Percentiles rank a stretch among this genome's conserved stretches.
Conservation (phyloP, 2,113 vertebrate species). For the Xenus cinereus region DNA sequence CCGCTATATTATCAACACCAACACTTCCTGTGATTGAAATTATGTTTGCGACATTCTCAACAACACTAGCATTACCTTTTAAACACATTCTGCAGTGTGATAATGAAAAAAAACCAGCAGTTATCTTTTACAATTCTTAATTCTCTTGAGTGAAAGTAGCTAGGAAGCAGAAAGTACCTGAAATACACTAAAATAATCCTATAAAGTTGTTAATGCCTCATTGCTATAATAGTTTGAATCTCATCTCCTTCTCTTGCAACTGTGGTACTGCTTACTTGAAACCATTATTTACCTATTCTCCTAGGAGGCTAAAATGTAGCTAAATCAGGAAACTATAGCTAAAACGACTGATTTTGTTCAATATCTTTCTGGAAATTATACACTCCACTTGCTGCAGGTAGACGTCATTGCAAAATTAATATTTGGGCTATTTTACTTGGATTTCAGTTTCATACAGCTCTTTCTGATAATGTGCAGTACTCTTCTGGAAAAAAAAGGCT, state of each 20-base stretch:
- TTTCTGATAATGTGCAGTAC: not conserved
- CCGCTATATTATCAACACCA: conserved; percentile 15
- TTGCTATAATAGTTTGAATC: not conserved
- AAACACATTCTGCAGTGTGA: not conserved
- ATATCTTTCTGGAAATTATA: not conserved
- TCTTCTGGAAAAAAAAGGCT: not conserved
- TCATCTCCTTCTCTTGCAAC: not conserved
- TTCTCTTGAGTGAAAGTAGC: not conserved
- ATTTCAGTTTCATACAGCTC: not conserved
- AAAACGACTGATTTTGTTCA: not conserved
- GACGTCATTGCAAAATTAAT: not conserved
- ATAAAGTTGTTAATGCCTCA: not conserved
- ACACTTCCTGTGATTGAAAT: conserved; percentile 46
- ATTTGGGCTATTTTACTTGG: not conserved
- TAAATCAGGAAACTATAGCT: not conserved
- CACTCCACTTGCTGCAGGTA: not conserved
- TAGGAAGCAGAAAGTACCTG: not conserved
- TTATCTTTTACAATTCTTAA: not conserved
- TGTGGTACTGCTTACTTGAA: not conserved
- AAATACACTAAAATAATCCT: not conserved
- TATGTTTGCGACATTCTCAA: not conserved
- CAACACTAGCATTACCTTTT: not conserved
- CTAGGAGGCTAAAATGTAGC: not conserved
- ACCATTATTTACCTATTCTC: not conserved
- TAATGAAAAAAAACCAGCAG: not conserved